A percentile compares a stretch with the other conserved stretches of the same genome.
phyloP scores from a whole-genome alignment of 2,113 vertebrate species.

The Himantopus leucocephalus region DNA sequence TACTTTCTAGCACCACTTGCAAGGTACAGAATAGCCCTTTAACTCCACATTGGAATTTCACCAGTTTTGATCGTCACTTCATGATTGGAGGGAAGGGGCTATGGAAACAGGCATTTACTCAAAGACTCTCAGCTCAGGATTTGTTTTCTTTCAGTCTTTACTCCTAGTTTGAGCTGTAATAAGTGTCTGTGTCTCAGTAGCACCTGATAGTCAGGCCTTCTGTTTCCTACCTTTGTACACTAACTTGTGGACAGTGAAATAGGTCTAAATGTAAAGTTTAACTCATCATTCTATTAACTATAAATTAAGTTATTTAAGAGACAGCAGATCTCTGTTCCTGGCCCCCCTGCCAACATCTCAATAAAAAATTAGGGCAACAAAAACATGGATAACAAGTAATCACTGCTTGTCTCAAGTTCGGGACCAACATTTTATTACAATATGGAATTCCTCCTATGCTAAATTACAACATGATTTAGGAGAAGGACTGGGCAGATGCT shows the following conservation, averaged over 20 bases:
- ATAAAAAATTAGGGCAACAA: neutral
- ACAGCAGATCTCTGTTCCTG: neutral
- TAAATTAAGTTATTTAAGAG: neutral
- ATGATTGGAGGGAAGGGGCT: neutral
- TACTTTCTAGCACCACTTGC: neutral
- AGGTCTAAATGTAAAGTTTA: neutral
- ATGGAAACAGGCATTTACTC: neutral
- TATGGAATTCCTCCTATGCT: neutral
- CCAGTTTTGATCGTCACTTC: neutral
- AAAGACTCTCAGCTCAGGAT: neutral
- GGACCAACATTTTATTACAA: neutral
- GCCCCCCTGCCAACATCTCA: neutral
- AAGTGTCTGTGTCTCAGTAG: neutral
- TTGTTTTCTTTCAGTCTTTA: neutral
- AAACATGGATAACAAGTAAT: neutral
- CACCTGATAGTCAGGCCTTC: neutral
- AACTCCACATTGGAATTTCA: neutral
- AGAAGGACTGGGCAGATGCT: neutral
- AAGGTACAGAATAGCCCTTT: neutral
- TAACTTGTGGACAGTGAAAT: neutral
- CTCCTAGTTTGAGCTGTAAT: neutral
- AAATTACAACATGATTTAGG: neutral
- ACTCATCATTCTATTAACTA: neutral
- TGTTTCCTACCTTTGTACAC: neutral
- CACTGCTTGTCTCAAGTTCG: neutral